Evolutionary conservation across 2,797 vertebrate genomes (phyloP).

Genomic region (Myotis planiceps): DNA sequence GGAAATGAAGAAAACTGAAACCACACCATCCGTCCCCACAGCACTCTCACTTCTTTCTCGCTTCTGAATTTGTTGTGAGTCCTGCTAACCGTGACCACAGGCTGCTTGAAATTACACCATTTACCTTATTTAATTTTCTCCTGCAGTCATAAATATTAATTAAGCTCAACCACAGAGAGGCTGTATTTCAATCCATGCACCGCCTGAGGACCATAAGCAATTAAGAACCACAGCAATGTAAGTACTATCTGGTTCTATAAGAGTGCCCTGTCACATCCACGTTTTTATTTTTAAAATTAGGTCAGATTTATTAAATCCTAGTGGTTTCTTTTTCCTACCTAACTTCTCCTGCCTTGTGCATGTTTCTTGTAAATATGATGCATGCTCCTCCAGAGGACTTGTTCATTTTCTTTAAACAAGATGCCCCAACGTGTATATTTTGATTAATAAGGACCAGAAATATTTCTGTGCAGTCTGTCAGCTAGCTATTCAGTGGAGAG

Average conservation of each 20-base stretch:
- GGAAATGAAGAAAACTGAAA: background rate
- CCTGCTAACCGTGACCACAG: constrained; percentile 29
- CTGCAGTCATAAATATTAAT: constrained; percentile 75
- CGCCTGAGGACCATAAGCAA: constrained; percentile 56
- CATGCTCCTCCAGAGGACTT: background rate
- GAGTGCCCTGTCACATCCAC: background rate
- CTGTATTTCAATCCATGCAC: constrained; percentile 36
- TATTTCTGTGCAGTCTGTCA: background rate
- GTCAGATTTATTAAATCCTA: constrained; percentile 40
- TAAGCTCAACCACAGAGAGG: constrained; percentile 59
- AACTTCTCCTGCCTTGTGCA: background rate
- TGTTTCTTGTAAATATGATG: constrained; percentile 13
- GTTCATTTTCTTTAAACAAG: constrained; percentile 30
- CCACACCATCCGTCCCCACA: background rate
- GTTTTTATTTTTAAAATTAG: constrained; percentile 44
- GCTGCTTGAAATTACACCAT: constrained; percentile 65
- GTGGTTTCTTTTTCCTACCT: constrained; percentile 17
- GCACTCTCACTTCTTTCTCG: background rate
- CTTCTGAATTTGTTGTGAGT: constrained; percentile 42
- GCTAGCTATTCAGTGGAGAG: background rate
- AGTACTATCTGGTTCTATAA: constrained; percentile 32
- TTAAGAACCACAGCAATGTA: constrained; percentile 53
- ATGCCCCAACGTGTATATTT: background rate
- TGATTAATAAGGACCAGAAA: background rate
- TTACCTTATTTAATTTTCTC: constrained; percentile 76